Evolutionary conservation across 1,140 invertebrate genomes (phyloP), one percentile per base, ranked within the genome.

Genomic region (Ditylenchus dipsaci): DNA sequence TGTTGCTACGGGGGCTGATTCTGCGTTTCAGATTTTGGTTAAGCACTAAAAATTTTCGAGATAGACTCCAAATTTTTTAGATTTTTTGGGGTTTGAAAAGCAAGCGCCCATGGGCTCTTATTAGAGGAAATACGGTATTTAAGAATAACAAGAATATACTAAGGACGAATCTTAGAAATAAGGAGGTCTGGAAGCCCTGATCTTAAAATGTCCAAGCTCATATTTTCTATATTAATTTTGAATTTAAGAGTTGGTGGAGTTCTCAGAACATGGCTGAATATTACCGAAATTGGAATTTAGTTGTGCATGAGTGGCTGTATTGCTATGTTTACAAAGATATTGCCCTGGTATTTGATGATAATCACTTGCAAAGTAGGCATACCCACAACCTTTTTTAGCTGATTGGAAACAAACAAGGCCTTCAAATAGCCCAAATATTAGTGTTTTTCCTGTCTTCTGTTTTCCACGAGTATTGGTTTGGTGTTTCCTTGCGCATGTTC

Each of bases 281-380:
- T 80, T 96, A 93, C 81, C 87, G 92, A 19, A 91, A 89, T 8
- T 97, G 94, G 93, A 97, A 97, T 82, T 87, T 91, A 15, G 88
- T 95, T 0, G 92, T 97, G 0, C 73, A 75, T 80, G 91, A 94
- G 71, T 97, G 92, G 92, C 85, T 97, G 0, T 91, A 93, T 75
- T 88, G 89, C 0, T 95, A 95, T 83, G 87, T 97, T 21, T 96
- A 94, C 83, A 89, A 88, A 77, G 93, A 95, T 76, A 80, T 90
- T n/a, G 88, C 88, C 56, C 87, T 87, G 64, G 84, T 88, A 38
- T 74, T 87, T 0, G 80, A n/a, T 61, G 29, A 30, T 61, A 30
- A 21, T 61, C n/a, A n/a, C n/a, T 61, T 30, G 13, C 17, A 13
- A 26, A 13, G n/a, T 5, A 61, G 11, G 65, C 17, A 26, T 67